phyloP scores from a whole-genome alignment of 2,113 vertebrate genomes.

The Pygoscelis antarcticus region DNA sequence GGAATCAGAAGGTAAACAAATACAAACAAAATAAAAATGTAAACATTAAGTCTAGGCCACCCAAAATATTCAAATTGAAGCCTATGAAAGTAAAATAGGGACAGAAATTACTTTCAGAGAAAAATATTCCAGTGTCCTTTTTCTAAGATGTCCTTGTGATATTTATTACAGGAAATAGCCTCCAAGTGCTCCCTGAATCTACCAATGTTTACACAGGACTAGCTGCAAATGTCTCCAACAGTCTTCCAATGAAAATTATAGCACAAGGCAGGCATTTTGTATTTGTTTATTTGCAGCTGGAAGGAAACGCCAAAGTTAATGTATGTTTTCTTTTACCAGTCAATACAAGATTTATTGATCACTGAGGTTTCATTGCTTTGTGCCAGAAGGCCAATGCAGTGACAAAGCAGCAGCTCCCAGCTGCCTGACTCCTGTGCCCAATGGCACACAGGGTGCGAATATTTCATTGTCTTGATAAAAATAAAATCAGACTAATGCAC shows the following conservation, averaged over 20 bases:
- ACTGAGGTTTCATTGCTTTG: not conserved
- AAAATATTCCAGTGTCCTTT: slow-evolving; percentile 33
- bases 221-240: slow-evolving; percentile 17
- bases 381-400: not conserved
- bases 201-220: slow-evolving; percentile 26
- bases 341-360: slow-evolving; percentile 35
- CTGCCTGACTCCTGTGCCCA: not conserved
- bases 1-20: slow-evolving; percentile 12
- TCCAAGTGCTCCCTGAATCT: slow-evolving; percentile 12
- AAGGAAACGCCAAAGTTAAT: slow-evolving; percentile 24
- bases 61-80: slow-evolving; percentile 25
- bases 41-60: not conserved
- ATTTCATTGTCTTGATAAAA: not conserved
- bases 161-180: slow-evolving; percentile 70
- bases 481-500: not conserved
- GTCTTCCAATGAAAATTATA: slow-evolving; percentile 21
- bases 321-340: not conserved
- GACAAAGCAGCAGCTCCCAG: not conserved
- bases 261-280: slow-evolving; percentile 11
- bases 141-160: slow-evolving; percentile 13
- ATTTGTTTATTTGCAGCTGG: slow-evolving; percentile 45
- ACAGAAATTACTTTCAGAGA: slow-evolving; percentile 48
- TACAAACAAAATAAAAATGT: slow-evolving; percentile 29
- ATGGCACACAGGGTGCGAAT: not conserved
- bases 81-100: slow-evolving; percentile 6